Percentiles rank a stretch among this genome's conserved stretches.
Conservation (phyloP, 1,140 invertebrate genomes). For the Brachionus asplanchnoidis region DNA sequence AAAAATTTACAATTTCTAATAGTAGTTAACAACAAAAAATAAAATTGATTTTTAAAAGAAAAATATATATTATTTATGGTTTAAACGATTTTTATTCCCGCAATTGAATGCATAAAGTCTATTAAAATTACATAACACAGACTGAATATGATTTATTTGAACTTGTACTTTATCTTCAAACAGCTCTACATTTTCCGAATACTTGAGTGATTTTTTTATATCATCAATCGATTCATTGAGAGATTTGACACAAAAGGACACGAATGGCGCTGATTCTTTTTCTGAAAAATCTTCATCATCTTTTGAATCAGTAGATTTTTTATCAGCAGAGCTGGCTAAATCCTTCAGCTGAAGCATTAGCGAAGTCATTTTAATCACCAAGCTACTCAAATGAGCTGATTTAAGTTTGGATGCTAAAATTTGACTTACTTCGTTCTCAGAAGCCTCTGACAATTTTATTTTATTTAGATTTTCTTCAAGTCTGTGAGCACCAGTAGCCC, state of each 20-base stretch:
- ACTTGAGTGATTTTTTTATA: conserved; percentile 72
- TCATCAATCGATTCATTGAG: conserved; percentile 84
- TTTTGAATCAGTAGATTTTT: neutral
- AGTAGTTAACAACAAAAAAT: neutral
- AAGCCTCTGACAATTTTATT: neutral
- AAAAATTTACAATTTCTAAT: conserved; percentile 23
- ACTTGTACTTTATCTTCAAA: conserved; percentile 86
- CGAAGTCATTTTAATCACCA: neutral
- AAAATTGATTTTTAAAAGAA: neutral
- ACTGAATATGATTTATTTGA: conserved; percentile 84
- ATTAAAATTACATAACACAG: conserved; percentile 68
- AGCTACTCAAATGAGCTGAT: neutral
- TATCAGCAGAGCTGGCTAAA: neutral
- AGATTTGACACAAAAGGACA: conserved; percentile 78
- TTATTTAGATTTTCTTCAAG: conserved; percentile 20
- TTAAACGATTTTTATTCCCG: neutral
- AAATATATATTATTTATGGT: neutral
- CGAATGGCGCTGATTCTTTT: neutral
- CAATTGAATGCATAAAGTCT: conserved; percentile 57
- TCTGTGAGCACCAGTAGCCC: neutral
- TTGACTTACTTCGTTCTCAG: neutral
- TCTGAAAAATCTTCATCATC: neutral
- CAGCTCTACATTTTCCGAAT: conserved; percentile 67
- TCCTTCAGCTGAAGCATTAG: neutral
- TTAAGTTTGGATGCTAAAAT: neutral